A percentile compares a stretch with the other conserved stretches of the same genome.
These are phyloP conservation scores for Aix galericulata DNA, from an alignment of 2,113 vertebrate species.

Conservation along the genomic window DNA sequence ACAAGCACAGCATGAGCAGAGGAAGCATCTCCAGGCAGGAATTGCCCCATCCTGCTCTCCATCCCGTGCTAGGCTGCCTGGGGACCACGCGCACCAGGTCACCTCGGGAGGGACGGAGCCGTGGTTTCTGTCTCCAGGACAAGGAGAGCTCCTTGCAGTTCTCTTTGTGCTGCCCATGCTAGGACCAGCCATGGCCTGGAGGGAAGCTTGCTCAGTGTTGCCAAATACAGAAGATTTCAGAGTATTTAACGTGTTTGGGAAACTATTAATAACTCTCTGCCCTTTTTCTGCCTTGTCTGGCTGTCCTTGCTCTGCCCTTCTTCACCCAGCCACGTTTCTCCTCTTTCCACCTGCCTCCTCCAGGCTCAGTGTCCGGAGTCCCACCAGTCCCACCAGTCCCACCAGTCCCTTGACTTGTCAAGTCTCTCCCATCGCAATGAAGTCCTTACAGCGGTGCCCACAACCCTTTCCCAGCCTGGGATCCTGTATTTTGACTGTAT, in stretches of 20 bases:
- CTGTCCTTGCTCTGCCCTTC: neutral
- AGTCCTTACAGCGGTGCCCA: neutral
- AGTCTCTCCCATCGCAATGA: neutral
- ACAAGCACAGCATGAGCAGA: neutral
- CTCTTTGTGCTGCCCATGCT: neutral
- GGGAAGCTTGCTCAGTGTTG: constrained; percentile 27
- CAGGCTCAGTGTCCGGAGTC: neutral
- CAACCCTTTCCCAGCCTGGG: neutral
- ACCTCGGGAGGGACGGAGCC: neutral
- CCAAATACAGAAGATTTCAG: constrained; percentile 31
- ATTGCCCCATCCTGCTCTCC: neutral
- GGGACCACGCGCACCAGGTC: neutral
- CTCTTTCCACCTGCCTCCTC: neutral
- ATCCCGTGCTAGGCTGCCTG: neutral
- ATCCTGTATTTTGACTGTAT: neutral
- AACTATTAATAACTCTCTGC: neutral
- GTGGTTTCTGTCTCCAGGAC: neutral
- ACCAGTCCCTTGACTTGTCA: neutral
- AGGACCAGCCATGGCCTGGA: neutral
- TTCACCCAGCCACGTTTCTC: neutral
- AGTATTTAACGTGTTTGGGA: neutral
- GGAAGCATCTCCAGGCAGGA: neutral
- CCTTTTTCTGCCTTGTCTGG: neutral
- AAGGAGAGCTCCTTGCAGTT: neutral
- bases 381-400: neutral